phyloP scores from a whole-genome alignment of 2,888 invertebrate species.

The Pheosia tremula region DNA sequence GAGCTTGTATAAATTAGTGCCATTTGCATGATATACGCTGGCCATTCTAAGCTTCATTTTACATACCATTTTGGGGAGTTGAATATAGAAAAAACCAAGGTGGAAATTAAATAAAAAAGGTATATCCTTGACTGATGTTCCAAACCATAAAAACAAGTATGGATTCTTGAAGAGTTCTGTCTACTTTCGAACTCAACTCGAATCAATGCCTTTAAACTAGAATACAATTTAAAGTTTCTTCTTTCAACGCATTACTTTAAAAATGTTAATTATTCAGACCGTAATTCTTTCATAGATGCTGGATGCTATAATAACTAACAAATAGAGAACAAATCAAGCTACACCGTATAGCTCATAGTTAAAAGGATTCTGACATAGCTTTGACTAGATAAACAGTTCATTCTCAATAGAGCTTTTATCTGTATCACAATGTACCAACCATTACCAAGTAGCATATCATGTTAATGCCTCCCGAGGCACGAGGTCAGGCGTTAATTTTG shows the following conservation, averaged over 20 bases:
- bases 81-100: too few relatives aligned
- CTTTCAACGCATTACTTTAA: too few relatives aligned
- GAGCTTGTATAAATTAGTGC: slow-evolving; percentile 58
- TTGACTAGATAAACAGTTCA: not conserved
- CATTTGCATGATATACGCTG: slow-evolving; percentile 46
- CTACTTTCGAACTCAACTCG: too few relatives aligned
- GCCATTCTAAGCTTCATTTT: not conserved
- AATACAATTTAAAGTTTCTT: too few relatives aligned
- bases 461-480: slow-evolving; percentile 41
- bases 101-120: too few relatives aligned
- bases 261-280: too few relatives aligned
- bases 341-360: not conserved
- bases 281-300: too few relatives aligned
- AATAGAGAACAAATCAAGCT: not conserved
- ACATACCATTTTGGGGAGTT: not conserved
- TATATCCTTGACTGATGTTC: too few relatives aligned
- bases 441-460: slow-evolving; percentile 24
- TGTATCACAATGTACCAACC: slow-evolving; percentile 13
- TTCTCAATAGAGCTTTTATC: not conserved
- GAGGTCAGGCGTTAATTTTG: slow-evolving; percentile 56
- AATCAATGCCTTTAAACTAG: too few relatives aligned
- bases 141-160: too few relatives aligned
- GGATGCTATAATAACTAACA: not conserved
- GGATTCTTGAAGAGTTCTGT: too few relatives aligned
- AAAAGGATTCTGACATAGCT: slow-evolving; percentile 3